phyloP scores from a whole-genome alignment of 2,888 invertebrate genomes.

The Sinelater perroti region DNA sequence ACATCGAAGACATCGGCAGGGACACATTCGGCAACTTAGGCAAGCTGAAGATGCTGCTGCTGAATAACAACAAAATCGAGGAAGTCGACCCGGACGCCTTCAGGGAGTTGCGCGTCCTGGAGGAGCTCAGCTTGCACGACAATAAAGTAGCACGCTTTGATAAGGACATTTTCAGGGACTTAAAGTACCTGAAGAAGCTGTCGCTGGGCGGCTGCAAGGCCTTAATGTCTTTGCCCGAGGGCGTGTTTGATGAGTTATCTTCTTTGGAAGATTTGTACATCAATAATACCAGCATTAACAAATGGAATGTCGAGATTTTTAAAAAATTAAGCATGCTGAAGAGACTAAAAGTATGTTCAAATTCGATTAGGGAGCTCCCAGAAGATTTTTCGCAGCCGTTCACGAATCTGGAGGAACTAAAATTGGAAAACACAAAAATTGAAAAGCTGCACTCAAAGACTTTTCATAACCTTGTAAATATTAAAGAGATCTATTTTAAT shows the following conservation, averaged over 20 bases:
- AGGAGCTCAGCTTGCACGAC: background rate
- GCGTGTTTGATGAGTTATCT: background rate
- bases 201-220: background rate
- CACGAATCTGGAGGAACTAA: background rate
- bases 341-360: background rate
- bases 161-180: background rate
- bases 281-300: background rate
- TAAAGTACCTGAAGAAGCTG: background rate
- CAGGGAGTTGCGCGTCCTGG: background rate
- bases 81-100: background rate
- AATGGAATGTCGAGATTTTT: background rate
- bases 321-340: background rate
- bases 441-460: background rate
- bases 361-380: background rate
- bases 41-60: background rate
- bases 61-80: background rate
- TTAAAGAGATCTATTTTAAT: background rate
- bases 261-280: background rate
- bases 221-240: background rate
- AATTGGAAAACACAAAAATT: background rate
- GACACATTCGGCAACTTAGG: background rate
- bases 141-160: background rate
- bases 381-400: background rate
- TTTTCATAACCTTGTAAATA: background rate
- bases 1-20: background rate